Evolutionary conservation across 2,888 invertebrate genomes (phyloP), one percentile per base, ranked within the genome.

Genomic region (Parasteatoda lunata): DNA sequence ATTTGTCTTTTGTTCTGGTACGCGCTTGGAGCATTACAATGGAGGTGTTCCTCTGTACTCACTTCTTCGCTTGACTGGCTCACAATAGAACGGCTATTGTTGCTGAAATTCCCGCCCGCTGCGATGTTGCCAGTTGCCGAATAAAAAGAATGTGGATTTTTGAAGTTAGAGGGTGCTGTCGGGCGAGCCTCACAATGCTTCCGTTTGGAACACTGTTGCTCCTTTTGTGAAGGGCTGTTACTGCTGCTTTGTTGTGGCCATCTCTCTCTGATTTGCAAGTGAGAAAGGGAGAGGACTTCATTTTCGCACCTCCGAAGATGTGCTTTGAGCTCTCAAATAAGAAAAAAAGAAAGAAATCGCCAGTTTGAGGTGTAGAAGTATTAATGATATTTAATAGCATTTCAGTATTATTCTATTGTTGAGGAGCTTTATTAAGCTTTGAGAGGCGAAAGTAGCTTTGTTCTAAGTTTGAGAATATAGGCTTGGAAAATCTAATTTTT

Each of bases 61-160:
- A 86, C 85, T 86, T 86, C 85, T 86, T 81, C 85, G 85, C 76
- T 71, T 86, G 85, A 86, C 85, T 86, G 80, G 30, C 80, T 86
- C 80, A 86, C 85, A 86, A 86, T 80, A 59, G 85, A n/a, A n/a
- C 69, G 51, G 76, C 85, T 77, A 86, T 86, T 86, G 85, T 86
- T 71, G 76, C 54, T 51, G 70, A 49, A 75, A 81, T 86, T 86
- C 85, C 80, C 85, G 85, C 85, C 85, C 80, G 84, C 78, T 73
- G 78, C 84, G 78, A 84, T 80, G 85, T 86, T 80, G 85, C 85
- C 85, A 85, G 79, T 85, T 85, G 78, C 73, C 65, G 78, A 80
- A 76, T 75, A 84, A 78, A 85, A 79, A 80, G 80, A 76, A 80
- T 81, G 80, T 81, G 85, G 85, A 86, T 86, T 86, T 86, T 86